Base-by-base conservation (phyloP, 1,140 invertebrate species). In the Caenorhabditis briggsae region DNA sequence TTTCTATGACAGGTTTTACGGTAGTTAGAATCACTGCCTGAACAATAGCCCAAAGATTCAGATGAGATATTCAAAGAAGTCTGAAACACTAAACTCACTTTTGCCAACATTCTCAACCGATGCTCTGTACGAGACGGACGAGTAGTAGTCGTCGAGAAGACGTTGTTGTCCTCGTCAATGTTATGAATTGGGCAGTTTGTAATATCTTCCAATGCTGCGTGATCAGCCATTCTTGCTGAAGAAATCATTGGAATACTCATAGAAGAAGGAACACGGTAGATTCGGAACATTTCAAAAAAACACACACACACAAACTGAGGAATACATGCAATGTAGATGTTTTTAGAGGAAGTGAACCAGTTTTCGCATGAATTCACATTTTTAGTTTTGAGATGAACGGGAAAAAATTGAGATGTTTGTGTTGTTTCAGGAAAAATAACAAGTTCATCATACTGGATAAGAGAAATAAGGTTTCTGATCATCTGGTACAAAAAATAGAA, bases 161-260 rank as follows among this genome's bases (percentile, higher is more conserved):
- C 70, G 23, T 78, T 78, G 20, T 78, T 78, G 23, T 78, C 70
- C n/a, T 78, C 70, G 23, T 78, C 70, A 43, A 78, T 78, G 23
- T 78, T 78, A 78, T 78, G 70, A 78, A 78, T 78, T 20, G 70
- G 70, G 23, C 70, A 78, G 33, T 78, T 78, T 48, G 70, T 78
- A 2, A 78, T 78, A 50, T 78, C 70, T 53, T 78, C 70, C 43
- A 78, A n/a, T 18, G 70, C 46, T 0, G 50, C 70, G 70, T 78
- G 70, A 25, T 78, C 70, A 78, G 70, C 70, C 70, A 78, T 78
- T 14, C 46, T 25, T 53, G 3, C 70, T 78, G 43, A 23, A 70
- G 23, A 61, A 61, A 61, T 25, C 1, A 25, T 25, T 33, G 23
- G n/a, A 61, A 61, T 20, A 61, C 14, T 33, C 3, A 20, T 6